These are phyloP conservation scores for Sebastes minor DNA, from an alignment of 2,797 vertebrate species.

Conservation along the genomic window DNA sequence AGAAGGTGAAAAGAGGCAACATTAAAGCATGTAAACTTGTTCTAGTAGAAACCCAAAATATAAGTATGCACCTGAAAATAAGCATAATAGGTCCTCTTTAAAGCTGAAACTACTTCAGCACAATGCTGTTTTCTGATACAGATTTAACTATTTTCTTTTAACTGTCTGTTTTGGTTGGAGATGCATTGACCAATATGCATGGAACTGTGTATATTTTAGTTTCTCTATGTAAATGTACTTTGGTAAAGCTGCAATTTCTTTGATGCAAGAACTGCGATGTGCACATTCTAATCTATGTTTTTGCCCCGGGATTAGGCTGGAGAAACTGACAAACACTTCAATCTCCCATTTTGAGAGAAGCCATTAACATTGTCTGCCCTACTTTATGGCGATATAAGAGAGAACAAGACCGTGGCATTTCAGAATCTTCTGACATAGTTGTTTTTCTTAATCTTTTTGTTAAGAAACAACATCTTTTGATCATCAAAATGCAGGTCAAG, in stretches of 20 bases:
- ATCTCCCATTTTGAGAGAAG: conserved; percentile 30
- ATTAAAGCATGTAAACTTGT: too few relatives aligned
- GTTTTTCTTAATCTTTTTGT: conserved; percentile 38
- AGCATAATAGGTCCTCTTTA: neutral
- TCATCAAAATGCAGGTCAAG: conserved; percentile 37
- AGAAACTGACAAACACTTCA: conserved; percentile 44
- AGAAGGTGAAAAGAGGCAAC: too few relatives aligned
- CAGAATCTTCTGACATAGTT: conserved; percentile 12
- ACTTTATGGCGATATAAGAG: conserved; percentile 23
- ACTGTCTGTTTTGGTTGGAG: neutral
- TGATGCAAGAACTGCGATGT: neutral
- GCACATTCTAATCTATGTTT: conserved; percentile 30
- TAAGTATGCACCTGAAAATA: too few relatives aligned
- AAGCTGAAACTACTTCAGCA: neutral
- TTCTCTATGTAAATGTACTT: neutral
- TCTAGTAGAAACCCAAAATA: too few relatives aligned
- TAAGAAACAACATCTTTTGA: conserved; percentile 29
- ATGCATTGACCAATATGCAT: neutral
- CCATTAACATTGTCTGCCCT: conserved; percentile 48
- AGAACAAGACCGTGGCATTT: conserved; percentile 42
- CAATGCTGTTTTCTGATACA: neutral
- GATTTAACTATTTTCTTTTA: neutral
- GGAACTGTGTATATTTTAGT: neutral
- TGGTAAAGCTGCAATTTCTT: neutral
- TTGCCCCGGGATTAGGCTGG: conserved; percentile 15